Evolutionary conservation across 2,797 vertebrate species (phyloP).

Genomic region (Triplophysa yarkandensis): DNA sequence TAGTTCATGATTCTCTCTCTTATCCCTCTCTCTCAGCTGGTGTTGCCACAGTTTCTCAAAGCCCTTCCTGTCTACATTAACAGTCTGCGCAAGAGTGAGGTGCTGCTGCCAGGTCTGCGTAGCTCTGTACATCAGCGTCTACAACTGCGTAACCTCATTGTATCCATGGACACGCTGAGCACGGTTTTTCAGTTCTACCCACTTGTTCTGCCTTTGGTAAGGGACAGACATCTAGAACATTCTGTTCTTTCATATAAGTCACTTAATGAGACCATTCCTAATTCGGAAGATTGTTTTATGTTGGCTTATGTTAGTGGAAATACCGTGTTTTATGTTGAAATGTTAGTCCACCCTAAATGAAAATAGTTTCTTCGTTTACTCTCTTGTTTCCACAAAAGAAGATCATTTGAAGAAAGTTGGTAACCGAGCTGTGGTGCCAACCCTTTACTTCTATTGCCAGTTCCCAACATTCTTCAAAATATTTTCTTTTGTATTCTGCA

Average conservation of each 20-base stretch:
- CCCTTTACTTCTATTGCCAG: no score
- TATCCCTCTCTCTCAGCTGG: conserved; percentile 64
- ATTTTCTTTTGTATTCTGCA: no score
- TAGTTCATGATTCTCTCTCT: conserved; percentile 5
- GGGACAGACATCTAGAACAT: conserved; percentile 36
- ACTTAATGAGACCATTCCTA: neutral
- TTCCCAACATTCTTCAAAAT: no score
- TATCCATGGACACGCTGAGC: conserved; percentile 71
- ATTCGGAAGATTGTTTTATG: neutral
- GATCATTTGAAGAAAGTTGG: no score
- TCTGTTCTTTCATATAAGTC: conserved; percentile 46
- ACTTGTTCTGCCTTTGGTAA: conserved; percentile 73
- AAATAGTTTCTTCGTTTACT: no score
- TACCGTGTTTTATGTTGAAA: no score
- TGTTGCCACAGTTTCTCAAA: conserved; percentile 77
- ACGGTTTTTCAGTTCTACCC: conserved; percentile 77
- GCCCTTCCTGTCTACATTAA: conserved; percentile 78
- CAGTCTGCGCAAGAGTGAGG: conserved; percentile 80
- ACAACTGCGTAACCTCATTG: conserved; percentile 72
- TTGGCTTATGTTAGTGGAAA: neutral
- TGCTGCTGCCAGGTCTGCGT: conserved; percentile 75
- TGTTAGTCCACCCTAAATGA: no score
- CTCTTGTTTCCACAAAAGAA: no score
- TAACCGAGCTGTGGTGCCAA: no score
- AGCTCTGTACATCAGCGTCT: conserved; percentile 77